phyloP scores from a whole-genome alignment of 1,140 invertebrate genomes.

The Lasioglossum albipes region DNA sequence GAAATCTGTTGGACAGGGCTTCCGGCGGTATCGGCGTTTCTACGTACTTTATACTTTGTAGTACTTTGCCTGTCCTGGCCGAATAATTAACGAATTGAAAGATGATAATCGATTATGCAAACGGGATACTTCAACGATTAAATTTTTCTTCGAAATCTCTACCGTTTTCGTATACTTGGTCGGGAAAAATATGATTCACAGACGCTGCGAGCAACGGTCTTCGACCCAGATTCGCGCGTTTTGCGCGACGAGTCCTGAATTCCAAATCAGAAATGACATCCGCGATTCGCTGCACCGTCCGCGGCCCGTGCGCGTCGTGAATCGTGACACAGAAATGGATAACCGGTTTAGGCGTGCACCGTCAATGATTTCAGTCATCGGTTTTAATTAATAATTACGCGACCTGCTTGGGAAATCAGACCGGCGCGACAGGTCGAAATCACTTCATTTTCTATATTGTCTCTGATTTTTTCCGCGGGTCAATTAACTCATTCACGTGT shows the following conservation, averaged over 20 bases:
- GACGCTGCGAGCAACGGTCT: background rate
- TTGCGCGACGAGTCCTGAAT: constrained; percentile 20
- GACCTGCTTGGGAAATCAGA: background rate
- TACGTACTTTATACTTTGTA: background rate
- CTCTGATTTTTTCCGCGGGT: too few relatives aligned
- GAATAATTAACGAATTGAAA: too few relatives aligned
- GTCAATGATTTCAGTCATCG: background rate
- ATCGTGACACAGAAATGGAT: constrained; percentile 39
- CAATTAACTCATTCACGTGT: too few relatives aligned
- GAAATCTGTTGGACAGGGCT: too few relatives aligned
- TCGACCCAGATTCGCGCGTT: constrained; percentile 5
- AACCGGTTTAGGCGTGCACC: constrained; percentile 27
- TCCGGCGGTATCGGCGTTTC: too few relatives aligned
- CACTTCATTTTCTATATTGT: too few relatives aligned
- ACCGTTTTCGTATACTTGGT: too few relatives aligned
- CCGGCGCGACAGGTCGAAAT: too few relatives aligned
- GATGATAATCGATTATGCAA: too few relatives aligned
- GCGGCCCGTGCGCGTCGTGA: background rate
- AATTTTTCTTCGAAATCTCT: too few relatives aligned
- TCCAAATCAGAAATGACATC: constrained; percentile 36
- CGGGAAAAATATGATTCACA: too few relatives aligned
- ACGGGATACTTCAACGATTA: too few relatives aligned
- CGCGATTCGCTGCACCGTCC: constrained; percentile 1
- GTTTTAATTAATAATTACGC: background rate
- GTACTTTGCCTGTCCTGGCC: constrained; percentile 29